Evolutionary conservation across 2,113 vertebrate genomes (phyloP), one percentile per base, ranked within the genome.

Genomic region (Sebastes fasciatus): DNA sequence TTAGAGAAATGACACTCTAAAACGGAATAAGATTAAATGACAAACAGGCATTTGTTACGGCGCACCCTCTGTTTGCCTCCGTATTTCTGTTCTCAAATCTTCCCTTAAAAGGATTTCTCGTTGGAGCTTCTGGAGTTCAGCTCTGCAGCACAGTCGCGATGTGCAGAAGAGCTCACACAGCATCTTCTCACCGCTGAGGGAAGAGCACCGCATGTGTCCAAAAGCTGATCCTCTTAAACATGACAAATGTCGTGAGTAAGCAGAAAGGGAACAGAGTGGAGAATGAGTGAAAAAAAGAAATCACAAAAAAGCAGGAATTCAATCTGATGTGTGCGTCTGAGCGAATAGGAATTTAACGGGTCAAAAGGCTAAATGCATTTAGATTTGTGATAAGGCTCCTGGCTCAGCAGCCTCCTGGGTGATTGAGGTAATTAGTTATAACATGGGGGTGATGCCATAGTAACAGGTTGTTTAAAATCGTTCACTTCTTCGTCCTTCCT

Each of bases 181-280:
- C 85, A 88, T 75, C 85, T 87, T 86, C 74, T 68, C 86, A n/a
- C 58, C 43, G 13, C 51, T 21, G 74, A 65, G 78, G 34, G 77
- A 82, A 54, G 78, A 89, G 75, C 77, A 8, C 76, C 0, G 23
- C 19, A 65, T 78, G 85, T 43, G 64, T 85, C 86, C 79, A 78
- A 68, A 62, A 67, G 82, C 70, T 57, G 80, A 90, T 93, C 84
- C 82, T 87, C 84, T 92, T 84, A 91, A 84, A 89, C 55, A 46
- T 52, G 49, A 77, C 80, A 52, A 85, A 85, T 73, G 68, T 70
- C 2, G 17, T 23, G 64, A 73, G 83, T 80, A 74, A 84, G 88
- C 83, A 82, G 66, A 71, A 83, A 65, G 4, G 21, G 58, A 82
- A 83, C 64, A 16, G 57, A 72, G 68, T 21, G n/a, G 71, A 61